Base-by-base conservation (phyloP, 2,797 vertebrate species). In the Erpetoichthys calabaricus region DNA sequence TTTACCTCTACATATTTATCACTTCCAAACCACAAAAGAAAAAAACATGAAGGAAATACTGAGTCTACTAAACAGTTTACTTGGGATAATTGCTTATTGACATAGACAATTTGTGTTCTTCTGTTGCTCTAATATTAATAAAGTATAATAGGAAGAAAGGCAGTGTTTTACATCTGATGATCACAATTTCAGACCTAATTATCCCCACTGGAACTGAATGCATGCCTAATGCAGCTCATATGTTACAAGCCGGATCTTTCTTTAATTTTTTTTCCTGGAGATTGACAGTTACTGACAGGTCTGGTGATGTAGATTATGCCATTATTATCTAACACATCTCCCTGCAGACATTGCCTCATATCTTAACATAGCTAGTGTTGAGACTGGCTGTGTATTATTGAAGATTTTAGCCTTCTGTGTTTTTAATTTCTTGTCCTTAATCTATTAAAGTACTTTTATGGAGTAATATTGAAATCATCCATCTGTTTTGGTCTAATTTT, bases 141-240 rank as follows among this genome's bases (percentile, higher is more conserved):
- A 68, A 73, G 70, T 68, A 77, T 75, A 73, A 68, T 72, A 75
- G 76, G 72, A 85, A 79, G 70, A 82, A 79, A 82, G 73, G 64
- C 71, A 82, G 69, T 80, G 75, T 78, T 80, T 84, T 82, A 81
- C 70, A 74, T 73, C 71, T 68, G 71, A 83, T 91, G 79, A 87
- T 89, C 87, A 82, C 64, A 75, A 70, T 83, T 86, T 80, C 73
- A 81, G 73, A 74, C 74, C 69, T 92, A 91, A 92, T 91, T 89
- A 81, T 84, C 68, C 79, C 83, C 79, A 68, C 4, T 69, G 81
- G 83, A 86, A 79, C 72, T 58, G 61, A 9, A 63, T 57, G 55
- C 55, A 73, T 72, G 64, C 62, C 61, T 77, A 72, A 73, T 67
- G 57, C 64, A 68, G 63, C 62, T 68, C 56, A 74, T 67, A 70